Evolutionary conservation across 1,140 invertebrate species (phyloP).

Genomic region (Sarcophaga bullata): DNA sequence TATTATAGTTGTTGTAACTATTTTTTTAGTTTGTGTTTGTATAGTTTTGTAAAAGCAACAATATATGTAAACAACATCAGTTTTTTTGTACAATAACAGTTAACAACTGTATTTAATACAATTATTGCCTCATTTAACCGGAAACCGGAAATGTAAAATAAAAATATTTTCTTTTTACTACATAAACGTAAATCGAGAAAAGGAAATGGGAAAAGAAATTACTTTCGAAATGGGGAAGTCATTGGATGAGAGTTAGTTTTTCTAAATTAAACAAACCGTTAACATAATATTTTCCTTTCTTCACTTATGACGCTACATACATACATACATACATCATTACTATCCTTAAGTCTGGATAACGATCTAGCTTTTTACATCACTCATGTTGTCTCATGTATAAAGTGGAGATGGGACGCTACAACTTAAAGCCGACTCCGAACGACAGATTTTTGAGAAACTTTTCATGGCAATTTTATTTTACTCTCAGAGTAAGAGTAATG

Average conservation of each 20-base stretch:
- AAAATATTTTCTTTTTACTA: background rate
- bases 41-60: background rate
- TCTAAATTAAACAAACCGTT: too few relatives aligned
- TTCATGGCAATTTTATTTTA: too few relatives aligned
- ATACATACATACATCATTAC: too few relatives aligned
- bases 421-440: too few relatives aligned
- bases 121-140: conserved; percentile 12
- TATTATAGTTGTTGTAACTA: background rate
- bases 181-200: background rate
- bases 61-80: background rate
- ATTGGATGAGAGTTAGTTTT: background rate
- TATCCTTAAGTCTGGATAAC: too few relatives aligned
- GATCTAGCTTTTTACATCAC: too few relatives aligned
- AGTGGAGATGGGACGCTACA: too few relatives aligned
- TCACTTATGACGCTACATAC: too few relatives aligned
- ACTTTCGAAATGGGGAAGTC: background rate
- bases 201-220: background rate
- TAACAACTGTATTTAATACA: background rate
- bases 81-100: background rate
- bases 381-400: too few relatives aligned
- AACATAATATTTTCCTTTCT: too few relatives aligned
- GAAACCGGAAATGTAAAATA: conserved; percentile 10
- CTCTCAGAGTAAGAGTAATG: too few relatives aligned
- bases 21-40: background rate
- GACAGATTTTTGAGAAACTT: too few relatives aligned